Percentiles rank a stretch among this genome's conserved stretches.
phyloP scores from a whole-genome alignment of 2,888 invertebrate genomes.

The Nipponacmea schrenckii region DNA sequence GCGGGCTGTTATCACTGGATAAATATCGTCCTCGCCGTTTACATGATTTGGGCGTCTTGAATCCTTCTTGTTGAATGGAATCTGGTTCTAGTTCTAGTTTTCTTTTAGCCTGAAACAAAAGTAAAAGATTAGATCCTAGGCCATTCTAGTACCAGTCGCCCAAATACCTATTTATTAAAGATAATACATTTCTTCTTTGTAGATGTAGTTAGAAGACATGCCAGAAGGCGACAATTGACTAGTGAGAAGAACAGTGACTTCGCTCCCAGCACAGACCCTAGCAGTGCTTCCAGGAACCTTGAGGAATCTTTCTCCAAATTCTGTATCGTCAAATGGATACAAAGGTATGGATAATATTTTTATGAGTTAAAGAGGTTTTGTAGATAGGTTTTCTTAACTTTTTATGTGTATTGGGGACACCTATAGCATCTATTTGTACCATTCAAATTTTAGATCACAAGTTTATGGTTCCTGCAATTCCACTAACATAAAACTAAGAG shows the following conservation, averaged over 20 bases:
- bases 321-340: constrained; percentile 54
- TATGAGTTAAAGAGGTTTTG: too few relatives aligned
- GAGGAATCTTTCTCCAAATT: constrained; percentile 41
- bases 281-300: neutral
- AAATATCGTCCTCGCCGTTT: constrained; percentile 43
- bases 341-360: constrained; percentile 44
- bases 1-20: constrained; percentile 45
- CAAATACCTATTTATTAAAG: too few relatives aligned
- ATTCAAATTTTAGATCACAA: too few relatives aligned
- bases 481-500: too few relatives aligned
- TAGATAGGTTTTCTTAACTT: too few relatives aligned
- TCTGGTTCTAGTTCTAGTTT: constrained; percentile 55
- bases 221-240: too few relatives aligned
- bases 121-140: too few relatives aligned
- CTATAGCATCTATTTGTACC: too few relatives aligned
- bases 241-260: constrained; percentile 4
- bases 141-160: neutral
- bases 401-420: too few relatives aligned
- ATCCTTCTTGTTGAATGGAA: constrained; percentile 45
- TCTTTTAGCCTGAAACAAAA: constrained; percentile 53
- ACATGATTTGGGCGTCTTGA: constrained; percentile 56
- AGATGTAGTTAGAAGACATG: too few relatives aligned
- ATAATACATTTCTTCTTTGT: too few relatives aligned
- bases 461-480: too few relatives aligned
- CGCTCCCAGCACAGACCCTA: neutral